Conservation (phyloP, 2,888 invertebrate species). For the Nycteola revayana region DNA sequence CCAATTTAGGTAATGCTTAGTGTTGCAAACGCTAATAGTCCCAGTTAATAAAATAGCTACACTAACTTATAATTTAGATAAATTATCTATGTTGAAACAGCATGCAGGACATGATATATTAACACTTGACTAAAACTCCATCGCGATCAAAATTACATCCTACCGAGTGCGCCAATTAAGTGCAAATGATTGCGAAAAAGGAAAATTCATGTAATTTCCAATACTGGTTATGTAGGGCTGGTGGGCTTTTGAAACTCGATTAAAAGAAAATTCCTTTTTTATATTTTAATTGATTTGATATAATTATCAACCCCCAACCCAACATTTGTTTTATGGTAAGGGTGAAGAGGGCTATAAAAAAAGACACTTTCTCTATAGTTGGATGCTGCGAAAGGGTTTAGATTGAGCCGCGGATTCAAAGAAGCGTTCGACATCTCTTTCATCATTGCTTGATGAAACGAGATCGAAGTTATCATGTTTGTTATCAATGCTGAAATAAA, state of each 20-base stretch:
- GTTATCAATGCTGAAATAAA: too few species aligned
- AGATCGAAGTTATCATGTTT: too few species aligned
- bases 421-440: too few species aligned
- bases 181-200: constrained; percentile 44
- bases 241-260: neutral
- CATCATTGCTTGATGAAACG: too few species aligned
- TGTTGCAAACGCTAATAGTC: constrained; percentile 23
- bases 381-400: too few species aligned
- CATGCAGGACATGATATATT: constrained; percentile 23
- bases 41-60: constrained; percentile 20
- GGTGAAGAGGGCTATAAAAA: too few species aligned
- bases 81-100: constrained; percentile 29
- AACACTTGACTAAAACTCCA: constrained; percentile 21
- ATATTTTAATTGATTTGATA: too few species aligned
- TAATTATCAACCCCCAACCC: too few species aligned
- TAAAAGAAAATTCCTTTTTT: too few species aligned
- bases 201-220: constrained; percentile 48
- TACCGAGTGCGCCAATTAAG: constrained; percentile 31
- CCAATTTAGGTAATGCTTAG: constrained; percentile 14
- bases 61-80: constrained; percentile 20
- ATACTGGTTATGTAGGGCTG: constrained; percentile 25
- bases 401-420: too few species aligned
- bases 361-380: too few species aligned
- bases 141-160: constrained; percentile 31
- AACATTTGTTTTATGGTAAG: too few species aligned